These are phyloP conservation scores for Nothoprocta pentlandii DNA, from an alignment of 2,113 vertebrate genomes.

Conservation along the genomic window DNA sequence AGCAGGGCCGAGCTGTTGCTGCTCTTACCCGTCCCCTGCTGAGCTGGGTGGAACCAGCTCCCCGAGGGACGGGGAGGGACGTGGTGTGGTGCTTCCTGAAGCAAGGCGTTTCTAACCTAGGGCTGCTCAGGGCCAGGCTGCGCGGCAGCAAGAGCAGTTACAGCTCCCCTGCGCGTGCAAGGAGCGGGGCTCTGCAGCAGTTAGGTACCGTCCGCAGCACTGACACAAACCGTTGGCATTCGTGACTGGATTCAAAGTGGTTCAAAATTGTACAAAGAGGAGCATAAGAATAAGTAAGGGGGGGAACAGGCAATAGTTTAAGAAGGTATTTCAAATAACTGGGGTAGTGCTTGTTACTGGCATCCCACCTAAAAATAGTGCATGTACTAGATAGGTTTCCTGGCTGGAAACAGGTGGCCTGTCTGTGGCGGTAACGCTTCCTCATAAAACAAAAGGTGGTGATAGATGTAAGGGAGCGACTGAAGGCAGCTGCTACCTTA, in stretches of 20 bases:
- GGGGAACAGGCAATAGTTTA: no score
- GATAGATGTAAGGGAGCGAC: not conserved
- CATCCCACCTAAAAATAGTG: not conserved
- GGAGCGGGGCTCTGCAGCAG: rapidly evolving
- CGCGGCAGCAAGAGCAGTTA: not conserved
- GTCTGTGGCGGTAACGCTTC: not conserved
- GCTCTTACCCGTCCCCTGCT: rapidly evolving
- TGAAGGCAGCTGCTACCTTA: not conserved
- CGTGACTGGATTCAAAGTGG: not conserved
- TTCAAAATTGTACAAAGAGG: not conserved
- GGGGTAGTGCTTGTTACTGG: not conserved
- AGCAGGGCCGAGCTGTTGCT: not conserved
- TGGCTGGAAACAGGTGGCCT: not conserved
- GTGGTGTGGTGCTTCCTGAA: not conserved
- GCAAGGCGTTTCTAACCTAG: not conserved
- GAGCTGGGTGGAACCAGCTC: not conserved
- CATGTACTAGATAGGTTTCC: not conserved
- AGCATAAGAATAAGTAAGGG: not conserved
- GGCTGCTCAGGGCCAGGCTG: not conserved
- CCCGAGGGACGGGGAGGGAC: rapidly evolving
- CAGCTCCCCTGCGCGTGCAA: not conserved
- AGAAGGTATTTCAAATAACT: not conserved
- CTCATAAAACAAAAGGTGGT: not conserved
- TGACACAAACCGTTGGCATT: not conserved
- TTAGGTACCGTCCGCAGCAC: not conserved